These are phyloP conservation scores for Bombus difficillimus DNA, from an alignment of 1,140 invertebrate species.

Conservation along the genomic window DNA sequence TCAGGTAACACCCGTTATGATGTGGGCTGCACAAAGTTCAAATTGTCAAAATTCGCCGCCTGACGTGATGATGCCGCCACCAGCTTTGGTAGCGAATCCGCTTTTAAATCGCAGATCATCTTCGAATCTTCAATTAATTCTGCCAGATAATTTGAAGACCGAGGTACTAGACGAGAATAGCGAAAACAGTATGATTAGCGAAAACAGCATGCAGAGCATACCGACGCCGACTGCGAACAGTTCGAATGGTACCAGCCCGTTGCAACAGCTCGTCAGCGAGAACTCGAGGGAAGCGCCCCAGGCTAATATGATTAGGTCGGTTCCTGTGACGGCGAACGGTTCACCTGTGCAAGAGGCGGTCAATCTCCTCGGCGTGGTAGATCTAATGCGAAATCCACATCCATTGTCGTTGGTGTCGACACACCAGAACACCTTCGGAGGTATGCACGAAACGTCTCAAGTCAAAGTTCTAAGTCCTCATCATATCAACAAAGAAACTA, in stretches of 20 bases:
- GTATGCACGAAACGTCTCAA: constrained; percentile 76
- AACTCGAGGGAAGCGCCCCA: constrained; percentile 74
- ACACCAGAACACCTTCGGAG: constrained; percentile 73
- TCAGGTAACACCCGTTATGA: constrained; percentile 75
- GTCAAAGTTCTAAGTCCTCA: constrained; percentile 79
- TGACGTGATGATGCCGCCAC: constrained; percentile 81
- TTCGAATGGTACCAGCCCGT: constrained; percentile 67
- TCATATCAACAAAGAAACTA: constrained; percentile 82
- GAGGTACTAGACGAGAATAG: constrained; percentile 88
- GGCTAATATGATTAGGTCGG: constrained; percentile 68
- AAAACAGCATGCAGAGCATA: constrained; percentile 80
- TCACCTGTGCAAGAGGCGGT: constrained; percentile 76
- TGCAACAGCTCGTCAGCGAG: constrained; percentile 77
- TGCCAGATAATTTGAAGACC: constrained; percentile 85
- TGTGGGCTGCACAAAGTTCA: constrained; percentile 75
- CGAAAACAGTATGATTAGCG: constrained; percentile 84
- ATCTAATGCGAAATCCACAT: constrained; percentile 79
- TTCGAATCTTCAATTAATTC: constrained; percentile 79
- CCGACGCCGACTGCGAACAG: constrained; percentile 67
- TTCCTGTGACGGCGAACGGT: constrained; percentile 58
- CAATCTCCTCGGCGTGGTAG: constrained; percentile 76
- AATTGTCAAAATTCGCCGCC: constrained; percentile 62
- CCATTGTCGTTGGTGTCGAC: constrained; percentile 66
- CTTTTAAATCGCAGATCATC: constrained; percentile 75
- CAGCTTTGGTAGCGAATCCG: constrained; percentile 74